These are phyloP conservation scores for Danio albolineatus DNA, from an alignment of 2,797 vertebrate genomes.

Conservation along the genomic window DNA sequence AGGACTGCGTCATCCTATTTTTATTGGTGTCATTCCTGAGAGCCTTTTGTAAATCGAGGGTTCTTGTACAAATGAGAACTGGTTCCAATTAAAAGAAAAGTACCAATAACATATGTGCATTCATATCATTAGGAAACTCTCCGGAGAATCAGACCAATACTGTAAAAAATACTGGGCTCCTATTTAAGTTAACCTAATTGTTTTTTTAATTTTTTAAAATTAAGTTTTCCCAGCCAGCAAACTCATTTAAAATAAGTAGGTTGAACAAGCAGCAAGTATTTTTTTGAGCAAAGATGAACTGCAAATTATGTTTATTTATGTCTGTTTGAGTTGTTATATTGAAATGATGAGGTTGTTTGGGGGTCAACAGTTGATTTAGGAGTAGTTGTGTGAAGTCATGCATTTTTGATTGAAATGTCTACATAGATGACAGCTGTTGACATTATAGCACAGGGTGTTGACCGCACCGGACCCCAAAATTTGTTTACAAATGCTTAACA, in stretches of 20 bases:
- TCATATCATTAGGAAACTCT: conserved; percentile 3
- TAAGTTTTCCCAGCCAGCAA: too few species aligned
- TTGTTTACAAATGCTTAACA: conserved; percentile 15
- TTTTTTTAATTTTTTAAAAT: too few species aligned
- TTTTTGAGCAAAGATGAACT: not conserved
- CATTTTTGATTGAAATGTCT: not conserved
- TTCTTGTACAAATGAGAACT: conserved; percentile 5
- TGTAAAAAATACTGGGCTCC: too few species aligned
- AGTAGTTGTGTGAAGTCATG: not conserved
- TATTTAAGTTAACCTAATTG: too few species aligned
- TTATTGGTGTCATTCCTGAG: conserved; percentile 18
- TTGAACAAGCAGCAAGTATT: too few species aligned
- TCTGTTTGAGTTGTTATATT: not conserved
- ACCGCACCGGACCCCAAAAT: not conserved
- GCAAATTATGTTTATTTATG: not conserved
- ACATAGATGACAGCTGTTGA: conserved; percentile 1
- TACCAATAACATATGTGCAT: conserved; percentile 11
- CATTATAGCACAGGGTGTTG: not conserved
- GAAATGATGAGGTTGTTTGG: not conserved
- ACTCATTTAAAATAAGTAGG: too few species aligned
- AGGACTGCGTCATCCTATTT: not conserved
- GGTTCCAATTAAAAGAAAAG: conserved; percentile 12
- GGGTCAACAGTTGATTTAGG: not conserved
- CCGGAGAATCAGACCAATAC: not conserved
- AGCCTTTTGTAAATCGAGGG: conserved; percentile 3